phyloP scores from a whole-genome alignment of 2,113 vertebrate genomes.

The Planiliza haematocheilus region DNA sequence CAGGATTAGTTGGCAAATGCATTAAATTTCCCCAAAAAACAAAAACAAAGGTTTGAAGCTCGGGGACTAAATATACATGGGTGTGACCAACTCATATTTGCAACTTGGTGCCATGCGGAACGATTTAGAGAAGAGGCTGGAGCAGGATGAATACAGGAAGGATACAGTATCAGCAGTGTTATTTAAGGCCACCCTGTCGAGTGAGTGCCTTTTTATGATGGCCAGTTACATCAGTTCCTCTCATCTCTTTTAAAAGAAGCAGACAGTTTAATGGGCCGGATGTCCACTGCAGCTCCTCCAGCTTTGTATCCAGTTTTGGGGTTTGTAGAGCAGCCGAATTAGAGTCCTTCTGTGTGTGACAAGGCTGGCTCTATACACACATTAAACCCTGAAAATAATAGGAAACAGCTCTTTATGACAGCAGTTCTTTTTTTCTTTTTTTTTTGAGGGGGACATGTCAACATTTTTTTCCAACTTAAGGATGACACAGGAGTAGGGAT shows the following conservation, averaged over 20 bases:
- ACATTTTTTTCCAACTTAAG: no score
- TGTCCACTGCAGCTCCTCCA: slow-evolving; percentile 1
- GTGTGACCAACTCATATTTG: neutral
- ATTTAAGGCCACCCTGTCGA: slow-evolving; percentile 8
- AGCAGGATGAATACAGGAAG: neutral
- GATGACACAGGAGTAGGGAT: no score
- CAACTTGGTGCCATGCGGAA: neutral
- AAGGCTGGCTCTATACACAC: neutral
- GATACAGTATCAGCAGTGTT: slow-evolving; percentile 12
- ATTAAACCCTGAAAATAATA: neutral
- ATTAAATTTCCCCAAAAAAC: slow-evolving; percentile 12
- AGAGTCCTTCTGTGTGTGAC: neutral
- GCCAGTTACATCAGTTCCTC: slow-evolving; percentile 30
- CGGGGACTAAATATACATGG: neutral
- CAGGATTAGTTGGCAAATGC: slow-evolving; percentile 1
- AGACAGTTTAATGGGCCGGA: slow-evolving; percentile 31
- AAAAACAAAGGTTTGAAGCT: neutral
- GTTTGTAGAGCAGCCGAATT: neutral
- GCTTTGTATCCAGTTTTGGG: neutral
- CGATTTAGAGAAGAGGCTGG: neutral
- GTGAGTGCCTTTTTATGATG: slow-evolving; percentile 25
- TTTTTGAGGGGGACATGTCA: no score
- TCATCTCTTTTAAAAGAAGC: slow-evolving; percentile 27
- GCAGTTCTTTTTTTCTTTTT: neutral
- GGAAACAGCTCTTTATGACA: neutral